Base-by-base conservation (phyloP, 1,140 invertebrate species). In the Drosophila navojoa region DNA sequence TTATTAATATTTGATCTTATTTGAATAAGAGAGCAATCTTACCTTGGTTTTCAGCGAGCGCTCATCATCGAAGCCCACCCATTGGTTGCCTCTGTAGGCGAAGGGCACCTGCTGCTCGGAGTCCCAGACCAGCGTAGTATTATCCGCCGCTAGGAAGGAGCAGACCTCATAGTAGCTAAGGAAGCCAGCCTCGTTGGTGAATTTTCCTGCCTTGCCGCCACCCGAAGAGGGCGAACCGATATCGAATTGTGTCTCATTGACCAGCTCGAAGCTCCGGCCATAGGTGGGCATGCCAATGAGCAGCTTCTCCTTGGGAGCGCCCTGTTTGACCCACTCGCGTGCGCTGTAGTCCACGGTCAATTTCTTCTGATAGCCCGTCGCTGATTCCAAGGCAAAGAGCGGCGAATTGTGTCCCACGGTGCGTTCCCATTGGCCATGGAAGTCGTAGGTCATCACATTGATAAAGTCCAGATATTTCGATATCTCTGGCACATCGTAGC, bases 81-180 rank as follows among this genome's bases (percentile, higher is more conserved):
- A 99, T 79, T 99, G 97, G 92, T 98, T 95, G 4, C 95, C 95
- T 71, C 95, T 95, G 92, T 98, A 98, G 1, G 97, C 97, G 91
- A 98, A 98, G 40, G 97, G 98, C 61, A 98, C 97, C 93, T 98
- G 97, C 91, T 98, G 98, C 91, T 98, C 97, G 76, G 97, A 98
- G 86, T 99, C 98, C 97, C 98, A 99, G 0, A 99, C 97, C 0
- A 98, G 93, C 0, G 97, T 98, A 0, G 98, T 98, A 89, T 98
- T 98, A 67, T 97, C 96, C 79, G 95, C 96, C 50, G 96, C 95
- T 7, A 99, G 92, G 94, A 99, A 98, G 77, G 97, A 96, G 91
- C 98, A 99, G 40, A 99, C 96, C 93, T 99, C 98, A 87, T 98
- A 99, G 92, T 98, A 99, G 2, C 97, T 97, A 91, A 98, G 95